Base-by-base conservation (phyloP, 1,140 invertebrate species). In the Drosophila carrolli region DNA sequence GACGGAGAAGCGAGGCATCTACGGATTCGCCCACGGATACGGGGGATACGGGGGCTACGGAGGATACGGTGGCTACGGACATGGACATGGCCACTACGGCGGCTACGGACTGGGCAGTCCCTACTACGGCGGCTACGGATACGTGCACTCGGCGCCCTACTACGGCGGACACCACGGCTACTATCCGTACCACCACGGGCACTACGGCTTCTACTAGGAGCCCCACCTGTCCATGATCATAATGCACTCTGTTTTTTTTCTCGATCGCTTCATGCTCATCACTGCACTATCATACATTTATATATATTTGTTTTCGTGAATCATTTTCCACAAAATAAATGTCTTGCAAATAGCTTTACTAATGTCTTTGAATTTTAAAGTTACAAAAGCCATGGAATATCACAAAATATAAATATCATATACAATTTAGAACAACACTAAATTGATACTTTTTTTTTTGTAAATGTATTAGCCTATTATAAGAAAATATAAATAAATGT, bases 1-100 rank as follows among this genome's bases (percentile, higher is more conserved):
- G 70, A 90, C 82, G 2, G 86, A 91, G 27, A 91, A 91, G 38
- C 80, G 90, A 13, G 90, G 90, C 6, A 88, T 90, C 29, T 91
- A 85, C 27, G 90, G 90, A 1, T 90, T 91, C 11, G 90, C 89
- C 6, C 91, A 91, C 60, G 83, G 63, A 7, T 68, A 66, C 5
- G 65, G 51, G 0, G 83, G 44, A 5, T 68, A 66, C 4, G 63
- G 43, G 5, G 83, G 44, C 7, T 68, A 66, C 4, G 63, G 43
- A 4, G 67, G 65, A 5, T 89, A 81, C 14, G 81, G 79, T 2
- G 79, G 77, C 14, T 72, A 81, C 27, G 88, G 86, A 43, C 66
- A 88, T 16, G 85, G 67, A 43, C 66, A 88, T 16, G 85, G 67
- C 5, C 51, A 70, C 63, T 68, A 68, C 4, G 66, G 66, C 0